These are phyloP conservation scores for Leptopilina boulardi DNA, from an alignment of 1,140 invertebrate genomes.

Conservation along the genomic window DNA sequence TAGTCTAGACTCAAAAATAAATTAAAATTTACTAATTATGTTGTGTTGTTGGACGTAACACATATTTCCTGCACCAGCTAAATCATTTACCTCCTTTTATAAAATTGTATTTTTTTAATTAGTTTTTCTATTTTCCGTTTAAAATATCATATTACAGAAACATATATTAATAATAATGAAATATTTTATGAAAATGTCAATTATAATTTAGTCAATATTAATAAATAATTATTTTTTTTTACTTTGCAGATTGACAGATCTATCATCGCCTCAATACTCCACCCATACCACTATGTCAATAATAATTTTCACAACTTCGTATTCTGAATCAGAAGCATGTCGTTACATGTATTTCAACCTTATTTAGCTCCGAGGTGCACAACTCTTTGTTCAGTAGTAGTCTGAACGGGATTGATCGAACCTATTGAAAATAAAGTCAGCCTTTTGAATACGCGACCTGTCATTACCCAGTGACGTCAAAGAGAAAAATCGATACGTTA, in stretches of 20 bases:
- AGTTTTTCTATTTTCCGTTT: too few species aligned
- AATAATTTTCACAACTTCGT: neutral
- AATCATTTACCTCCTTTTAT: too few species aligned
- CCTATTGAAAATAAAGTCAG: slow-evolving; percentile 47
- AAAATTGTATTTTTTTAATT: too few species aligned
- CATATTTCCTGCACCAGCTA: too few species aligned
- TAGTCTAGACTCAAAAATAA: too few species aligned
- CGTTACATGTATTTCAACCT: slow-evolving; percentile 7
- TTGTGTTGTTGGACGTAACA: too few species aligned
- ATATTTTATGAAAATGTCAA: too few species aligned
- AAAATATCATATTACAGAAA: too few species aligned
- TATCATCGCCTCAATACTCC: neutral
- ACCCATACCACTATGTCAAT: neutral
- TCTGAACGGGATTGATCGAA: slow-evolving; percentile 32
- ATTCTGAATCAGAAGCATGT: neutral
- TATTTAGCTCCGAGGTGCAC: neutral
- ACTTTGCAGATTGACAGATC: neutral
- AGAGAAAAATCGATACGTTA: slow-evolving; percentile 56
- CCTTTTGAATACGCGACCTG: slow-evolving; percentile 41
- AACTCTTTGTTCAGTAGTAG: neutral
- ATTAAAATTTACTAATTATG: too few species aligned
- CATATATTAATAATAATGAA: too few species aligned
- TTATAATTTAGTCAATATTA: too few species aligned
- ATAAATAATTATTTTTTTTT: too few species aligned
- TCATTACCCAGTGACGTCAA: slow-evolving; percentile 48